Base-by-base conservation (phyloP, 2,797 vertebrate species). In the Macropus fuliginosus region DNA sequence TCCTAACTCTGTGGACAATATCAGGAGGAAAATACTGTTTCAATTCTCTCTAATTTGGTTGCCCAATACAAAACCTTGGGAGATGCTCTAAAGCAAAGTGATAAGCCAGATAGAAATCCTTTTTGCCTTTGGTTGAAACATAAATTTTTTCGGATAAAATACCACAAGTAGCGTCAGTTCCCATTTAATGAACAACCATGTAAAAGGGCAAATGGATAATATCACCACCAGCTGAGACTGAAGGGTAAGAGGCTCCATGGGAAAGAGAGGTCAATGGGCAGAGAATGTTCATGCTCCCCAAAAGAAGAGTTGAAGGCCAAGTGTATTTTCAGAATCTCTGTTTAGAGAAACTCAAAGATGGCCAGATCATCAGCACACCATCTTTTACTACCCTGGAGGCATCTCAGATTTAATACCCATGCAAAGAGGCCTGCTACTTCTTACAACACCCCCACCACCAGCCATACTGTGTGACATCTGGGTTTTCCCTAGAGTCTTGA, bases 81-180 rank as follows among this genome's bases (percentile, higher is more conserved):
- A 57, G 96, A 96, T 59, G 21, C 56, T 94, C 74, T 96, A 95
- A 96, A 96, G 29, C 29, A 81, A 92, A 91, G 91, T 94, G 92
- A 92, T 91, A 81, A 54, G 74, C 93, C 92, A 91, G 93, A 93
- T 16, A 95, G 66, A 93, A 96, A 95, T 94, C 94, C 34, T 89
- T 90, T 91, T 54, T 91, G 56, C 95, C 55, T 95, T 34, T 21
- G 4, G 59, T 55, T 34, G 52, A 94, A 94, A 95, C 8, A 56
- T 57, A 50, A 94, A 40, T 56, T 95, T 97, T 95, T 54, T 92
- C 46, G 46, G 66, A 56, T 50, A 54, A 93, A 89, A 91, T 93
- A 74, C 87, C 92, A 52, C 46, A 91, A 56, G 56, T 56, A 55
- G 50, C 92, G 55, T 91, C 95, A 74, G 28, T 95, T 55, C 94